Base-by-base conservation (phyloP, 1,140 invertebrate species). In the Triops cancriformis region DNA sequence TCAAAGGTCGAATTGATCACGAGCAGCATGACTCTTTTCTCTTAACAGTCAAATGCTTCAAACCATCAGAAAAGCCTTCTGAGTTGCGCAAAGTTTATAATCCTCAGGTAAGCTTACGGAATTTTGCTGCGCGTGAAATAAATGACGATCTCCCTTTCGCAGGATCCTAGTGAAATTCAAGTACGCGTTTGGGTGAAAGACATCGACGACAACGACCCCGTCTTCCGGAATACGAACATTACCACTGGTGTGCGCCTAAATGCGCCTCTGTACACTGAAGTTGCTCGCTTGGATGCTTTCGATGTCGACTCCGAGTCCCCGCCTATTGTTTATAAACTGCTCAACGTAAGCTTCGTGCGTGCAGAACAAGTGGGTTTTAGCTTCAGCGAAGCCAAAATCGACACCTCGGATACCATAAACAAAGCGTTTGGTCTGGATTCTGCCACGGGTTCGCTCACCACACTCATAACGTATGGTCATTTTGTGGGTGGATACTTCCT, bases 121-220 rank as follows among this genome's bases (percentile, higher is more conserved):
- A 76, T 76, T 75, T 73, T 23, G 14, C 18, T 43, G 76, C 1
- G 72, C 12, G 45, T 77, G 28, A 7, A 37, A 7, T 37, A 37
- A 4, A 4, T 37, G 2, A 37, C 31, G 76, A 26, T 72, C 74
- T 80, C 26, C 43, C 26, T 37, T 75, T 76, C 85, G 5, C 86
- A 90, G 83, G 91, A 93, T 82, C 87, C 89, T 0, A 90, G 91
- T 12, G 90, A 92, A 83, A 86, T 89, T 12, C 90, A 91, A 80
- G 84, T 93, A 0, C 81, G 88, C 0, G 85, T 94, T 0, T 89
- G 86, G 78, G 83, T 94, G 0, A 73, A 89, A 0, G 92, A 94
- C 76, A 88, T 92, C 41, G 91, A 93, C 79, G 92, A 93, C 80
- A 92, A 94, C 81, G 82, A 88, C 18, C 92, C 91, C 0, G 82